A percentile compares a stretch with the other conserved stretches of the same genome.
phyloP scores from a whole-genome alignment of 2,113 vertebrate species.

The Rhinoderma darwinii region DNA sequence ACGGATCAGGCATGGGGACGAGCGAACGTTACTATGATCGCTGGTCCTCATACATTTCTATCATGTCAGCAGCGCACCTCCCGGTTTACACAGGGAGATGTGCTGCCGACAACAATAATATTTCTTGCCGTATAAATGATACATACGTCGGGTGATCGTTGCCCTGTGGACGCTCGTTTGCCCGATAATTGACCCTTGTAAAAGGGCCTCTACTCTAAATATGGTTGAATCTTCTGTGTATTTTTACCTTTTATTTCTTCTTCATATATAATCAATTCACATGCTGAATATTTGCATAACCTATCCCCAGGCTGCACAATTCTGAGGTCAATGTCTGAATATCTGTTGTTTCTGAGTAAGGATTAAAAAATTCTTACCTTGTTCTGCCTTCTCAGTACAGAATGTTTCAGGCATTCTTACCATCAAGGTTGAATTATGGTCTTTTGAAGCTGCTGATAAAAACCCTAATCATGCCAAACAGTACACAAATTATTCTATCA shows the following conservation, averaged over 20 bases:
- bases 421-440: neutral
- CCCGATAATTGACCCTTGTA: too few species aligned
- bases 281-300: conserved; percentile 2
- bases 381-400: neutral
- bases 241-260: neutral
- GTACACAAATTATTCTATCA: neutral
- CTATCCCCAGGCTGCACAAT: conserved; percentile 38
- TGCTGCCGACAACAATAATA: too few species aligned
- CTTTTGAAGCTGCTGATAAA: neutral
- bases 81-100: too few species aligned
- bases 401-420: neutral
- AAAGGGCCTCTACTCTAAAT: too few species aligned
- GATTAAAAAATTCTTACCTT: neutral
- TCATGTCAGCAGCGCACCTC: too few species aligned
- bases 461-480: neutral
- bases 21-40: too few species aligned
- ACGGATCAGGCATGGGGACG: too few species aligned
- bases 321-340: conserved; percentile 21
- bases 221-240: neutral
- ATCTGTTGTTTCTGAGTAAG: neutral
- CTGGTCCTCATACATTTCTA: too few species aligned
- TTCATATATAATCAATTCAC: neutral
- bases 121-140: too few species aligned
- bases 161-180: too few species aligned
- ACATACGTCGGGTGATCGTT: too few species aligned